Base-by-base conservation (phyloP, 1,140 invertebrate genomes). In the Ips typographus region DNA sequence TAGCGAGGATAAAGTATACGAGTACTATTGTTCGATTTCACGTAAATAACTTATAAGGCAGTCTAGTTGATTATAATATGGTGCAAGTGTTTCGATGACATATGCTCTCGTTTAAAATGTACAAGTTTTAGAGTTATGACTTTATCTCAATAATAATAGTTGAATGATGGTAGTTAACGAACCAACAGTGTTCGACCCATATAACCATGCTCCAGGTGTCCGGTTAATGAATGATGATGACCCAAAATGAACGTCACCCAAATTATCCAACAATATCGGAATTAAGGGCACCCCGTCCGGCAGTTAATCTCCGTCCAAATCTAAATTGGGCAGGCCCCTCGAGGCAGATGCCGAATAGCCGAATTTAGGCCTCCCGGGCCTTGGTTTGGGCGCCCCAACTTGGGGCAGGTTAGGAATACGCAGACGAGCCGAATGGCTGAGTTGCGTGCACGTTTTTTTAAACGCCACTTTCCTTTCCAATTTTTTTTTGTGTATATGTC, bases 401-500 rank as follows among this genome's bases (percentile, higher is more conserved):
- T 66, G 53, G 41, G 64, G 55, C n/a, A 66, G 56, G 64, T 57
- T 44, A 53, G 41, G 43, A 55, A 58, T 44, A 58, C 53, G 64
- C 64, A 57, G 53, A 65, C 51, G 56, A 66, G 37, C 40, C 64
- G 64, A 66, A 66, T 66, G 4, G 41, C 55, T 55, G 64, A n/a
- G n/a, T 66, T 66, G 64, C 64, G 64, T 66, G 64, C 40, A 42
- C 7, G 22, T 4, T 43, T 56, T 65, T 64, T 64, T 64, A 53
- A 64, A 65, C 44, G 39, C 51, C 40, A 44, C 52, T 56, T 65
- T 65, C 52, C 37, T 8, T 37, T 37, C 36, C 52, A 38, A 49
- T 49, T 49, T 49, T 49, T 49, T 49, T 49, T 22, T 22, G 22
- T 22, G 22, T 22, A 49, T 1, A 22, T 2, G 44, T 22, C 44